A percentile compares a stretch with the other conserved stretches of the same genome.
Evolutionary conservation across 2,113 vertebrate species (phyloP).

Genomic region (Cynoglossus semilaevis): DNA sequence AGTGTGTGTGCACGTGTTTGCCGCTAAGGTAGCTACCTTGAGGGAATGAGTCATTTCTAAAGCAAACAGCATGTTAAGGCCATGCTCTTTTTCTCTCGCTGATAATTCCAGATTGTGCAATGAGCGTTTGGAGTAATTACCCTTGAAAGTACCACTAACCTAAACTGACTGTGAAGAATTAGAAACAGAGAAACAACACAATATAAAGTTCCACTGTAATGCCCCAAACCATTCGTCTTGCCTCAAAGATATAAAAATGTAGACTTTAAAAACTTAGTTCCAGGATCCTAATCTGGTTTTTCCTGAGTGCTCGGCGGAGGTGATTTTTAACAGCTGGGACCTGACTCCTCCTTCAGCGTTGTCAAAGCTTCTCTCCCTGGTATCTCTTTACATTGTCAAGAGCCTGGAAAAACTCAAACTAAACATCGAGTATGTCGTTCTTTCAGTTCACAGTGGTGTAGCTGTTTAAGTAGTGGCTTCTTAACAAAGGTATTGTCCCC

Average conservation of each 20-base stretch:
- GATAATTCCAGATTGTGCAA: conserved; percentile 62
- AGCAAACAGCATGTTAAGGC: conserved; percentile 61
- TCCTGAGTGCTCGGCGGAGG: conserved; percentile 28
- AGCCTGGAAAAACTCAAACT: conserved; percentile 33
- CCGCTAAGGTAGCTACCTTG: conserved; percentile 56
- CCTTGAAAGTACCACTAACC: conserved; percentile 54
- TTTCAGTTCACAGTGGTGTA: conserved; percentile 11
- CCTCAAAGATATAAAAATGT: conserved; percentile 50
- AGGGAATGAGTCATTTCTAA: conserved; percentile 59
- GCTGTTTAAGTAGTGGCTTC: conserved; percentile 21
- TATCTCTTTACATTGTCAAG: conserved; percentile 41
- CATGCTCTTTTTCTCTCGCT: conserved; percentile 52
- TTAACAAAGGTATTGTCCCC: conserved; percentile 47
- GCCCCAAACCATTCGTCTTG: conserved; percentile 51
- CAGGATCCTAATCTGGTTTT: conserved; percentile 40
- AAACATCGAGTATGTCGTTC: conserved; percentile 36
- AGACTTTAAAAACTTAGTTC: conserved; percentile 45
- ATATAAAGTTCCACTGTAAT: conserved; percentile 47
- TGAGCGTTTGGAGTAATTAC: conserved; percentile 65
- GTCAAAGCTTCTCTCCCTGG: conserved; percentile 21
- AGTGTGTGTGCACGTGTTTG: background rate
- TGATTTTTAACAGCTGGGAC: conserved; percentile 57
- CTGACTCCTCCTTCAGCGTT: conserved; percentile 38
- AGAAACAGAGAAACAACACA: conserved; percentile 48
- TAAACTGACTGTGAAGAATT: conserved; percentile 66